phyloP scores from a whole-genome alignment of 2,797 vertebrate species.

The Microctenopoma steveboyesi region DNA sequence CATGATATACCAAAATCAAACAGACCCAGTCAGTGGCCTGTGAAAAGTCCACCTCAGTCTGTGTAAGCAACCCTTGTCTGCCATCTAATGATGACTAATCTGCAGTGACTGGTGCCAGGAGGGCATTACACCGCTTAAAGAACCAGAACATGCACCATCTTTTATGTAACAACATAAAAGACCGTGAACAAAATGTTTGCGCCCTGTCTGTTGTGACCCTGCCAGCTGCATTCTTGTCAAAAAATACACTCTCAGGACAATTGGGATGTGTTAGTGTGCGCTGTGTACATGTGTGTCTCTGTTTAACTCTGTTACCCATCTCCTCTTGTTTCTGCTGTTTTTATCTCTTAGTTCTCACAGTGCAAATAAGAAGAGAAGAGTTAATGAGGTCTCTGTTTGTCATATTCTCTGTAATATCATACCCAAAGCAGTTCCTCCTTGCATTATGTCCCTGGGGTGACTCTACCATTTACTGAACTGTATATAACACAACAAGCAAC shows the following conservation, averaged over 20 bases:
- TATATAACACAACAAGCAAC: constrained; percentile 11
- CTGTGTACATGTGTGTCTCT: neutral
- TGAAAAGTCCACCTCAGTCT: constrained; percentile 48
- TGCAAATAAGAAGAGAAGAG: constrained; percentile 13
- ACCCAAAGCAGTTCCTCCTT: neutral
- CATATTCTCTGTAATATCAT: neutral
- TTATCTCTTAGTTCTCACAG: constrained; percentile 37
- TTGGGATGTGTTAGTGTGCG: neutral
- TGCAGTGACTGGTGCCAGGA: constrained; percentile 34
- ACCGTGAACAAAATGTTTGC: constrained; percentile 47
- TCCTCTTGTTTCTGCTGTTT: constrained; percentile 7
- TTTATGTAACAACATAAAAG: constrained; percentile 45
- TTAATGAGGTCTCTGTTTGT: constrained; percentile 10
- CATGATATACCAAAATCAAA: constrained; percentile 30
- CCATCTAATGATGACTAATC: constrained; percentile 57
- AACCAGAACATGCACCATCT: constrained; percentile 7
- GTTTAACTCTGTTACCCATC: constrained; percentile 6
- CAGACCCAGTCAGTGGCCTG: constrained; percentile 32
- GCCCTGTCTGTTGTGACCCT: constrained; percentile 25
- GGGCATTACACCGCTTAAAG: constrained; percentile 22
- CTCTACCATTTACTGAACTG: neutral
- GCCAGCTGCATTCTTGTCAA: constrained; percentile 46
- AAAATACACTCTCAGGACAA: neutral
- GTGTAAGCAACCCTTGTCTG: constrained; percentile 35
- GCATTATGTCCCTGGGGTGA: constrained; percentile 7